Evolutionary conservation across 2,888 invertebrate genomes (phyloP), one percentile per base, ranked within the genome.

Genomic region (Andrena marginata): DNA sequence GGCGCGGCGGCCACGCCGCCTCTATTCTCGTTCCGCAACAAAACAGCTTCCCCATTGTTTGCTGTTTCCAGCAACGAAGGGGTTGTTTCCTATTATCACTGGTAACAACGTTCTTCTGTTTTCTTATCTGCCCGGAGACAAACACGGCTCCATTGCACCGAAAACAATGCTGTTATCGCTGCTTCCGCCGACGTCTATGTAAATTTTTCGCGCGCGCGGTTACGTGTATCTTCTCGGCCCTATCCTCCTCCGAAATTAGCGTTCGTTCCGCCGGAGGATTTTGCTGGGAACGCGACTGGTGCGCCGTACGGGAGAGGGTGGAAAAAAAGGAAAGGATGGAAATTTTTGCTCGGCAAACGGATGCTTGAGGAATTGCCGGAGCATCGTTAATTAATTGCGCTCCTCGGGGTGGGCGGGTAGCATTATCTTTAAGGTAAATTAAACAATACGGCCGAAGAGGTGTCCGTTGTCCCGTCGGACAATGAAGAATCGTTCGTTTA

Each of bases 401-500:
- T 26, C 10, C n/a, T 20, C 6, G 33, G 8, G 48, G 48, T 48
- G 26, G 8, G 23, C 48, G 7, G 64, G 51, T 42, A 48, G 71
- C 48, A 60, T 33, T 48, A 62, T 78, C 78, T 80, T 71, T 54
- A 60, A 64, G 33, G 63, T 63, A 63, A 67, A 72, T 78, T 71
- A 80, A 78, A 67, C 60, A 72, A 54, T 71, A 62, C 56, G 31
- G 42, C 8, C 6, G 42, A 35, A 26, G 23, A 23, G 29, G 69
- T 65, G 4, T 35, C 16, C 65, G 71, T 80, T 72, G 54, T 70
- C 51, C 23, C 16, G 48, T 49, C n/a, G 72, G 78, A 78, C 80
- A 71, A 71, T 62, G 80, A 78, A 67, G 78, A 80, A 80, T 80
- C 54, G 80, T 67, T 72, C 71, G 54, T 78, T 80, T 78, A 80